Evolutionary conservation across 2,888 invertebrate species (phyloP), one percentile per base, ranked within the genome.

Genomic region (Agrochola lychnidis): DNA sequence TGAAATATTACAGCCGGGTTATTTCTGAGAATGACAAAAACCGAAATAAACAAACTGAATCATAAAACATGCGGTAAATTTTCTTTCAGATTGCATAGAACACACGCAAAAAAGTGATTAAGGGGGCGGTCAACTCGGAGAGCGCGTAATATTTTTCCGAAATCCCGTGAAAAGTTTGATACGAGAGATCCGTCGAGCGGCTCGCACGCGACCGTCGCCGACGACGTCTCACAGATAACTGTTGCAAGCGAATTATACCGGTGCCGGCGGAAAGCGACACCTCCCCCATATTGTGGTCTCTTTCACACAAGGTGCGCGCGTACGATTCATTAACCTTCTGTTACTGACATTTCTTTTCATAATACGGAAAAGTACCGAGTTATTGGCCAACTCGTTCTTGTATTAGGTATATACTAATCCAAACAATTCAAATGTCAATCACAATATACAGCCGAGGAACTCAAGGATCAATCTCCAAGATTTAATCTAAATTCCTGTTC

Each of bases 31-130:
- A 77, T 73, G 82, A 78, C 77, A 81, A 81, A 83, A 80, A 78
- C 87, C 70, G 74, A 88, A 82, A 87, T 84, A 88, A 88, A 81
- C 82, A 86, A 89, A 90, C 89, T 90, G 86, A 91, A 90, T 88
- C 88, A 92, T 90, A 91, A 93, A 94, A 92, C 91, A 92, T 93
- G 93, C 91, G 90, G 89, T 89, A 89, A 91, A 91, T 89, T 89
- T 87, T 90, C 88, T 84, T 89, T 88, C 83, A 91, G 91, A 94
- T 92, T 94, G 93, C 93, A 93, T 93, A 93, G 88, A 92, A 91
- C 92, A 92, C 95, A 96, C 95, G 95, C 95, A 92, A 96, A 92
- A 91, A 91, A 94, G 95, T 93, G 93, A 95, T 96, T 95, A 95
- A 91, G 92, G 88, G 90, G 90, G 86, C 90, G 91, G 88, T 91